Base-by-base conservation (phyloP, 2,888 invertebrate species). In the Eupithecia dodoneata region DNA sequence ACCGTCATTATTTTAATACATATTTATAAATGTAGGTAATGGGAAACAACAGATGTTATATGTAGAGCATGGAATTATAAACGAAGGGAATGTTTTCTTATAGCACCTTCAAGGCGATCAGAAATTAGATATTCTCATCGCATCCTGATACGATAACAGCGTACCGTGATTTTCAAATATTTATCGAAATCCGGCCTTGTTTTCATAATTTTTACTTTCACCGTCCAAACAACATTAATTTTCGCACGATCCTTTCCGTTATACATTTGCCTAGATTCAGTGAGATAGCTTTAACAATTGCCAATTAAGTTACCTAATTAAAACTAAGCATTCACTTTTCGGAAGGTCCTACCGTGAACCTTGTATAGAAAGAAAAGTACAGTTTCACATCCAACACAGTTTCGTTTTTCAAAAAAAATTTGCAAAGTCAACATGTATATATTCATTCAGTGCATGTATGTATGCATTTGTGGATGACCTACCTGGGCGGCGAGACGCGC, bases 401-500 rank as follows among this genome's bases (percentile, higher is more conserved):
- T n/a, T 10, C 41, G 30, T 42, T 15, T 2, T 47, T 69, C 63
- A 67, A 74, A 74, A 72, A 59, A 72, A 45, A 65, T 30, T 59
- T 70, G 59, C 42, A 42, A 9, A 18, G 66, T 41, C 59, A 55
- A 59, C 71, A 59, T 42, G 42, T 47, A 18, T 49, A 52, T 59
- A 67, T 59, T 66, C 63, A 74, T 72, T 71, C 59, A 72, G 76
- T 80, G 75, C 80, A 70, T 55, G 30, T 30, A 76, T 71, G 76
- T 81, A 83, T 87, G 85, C 82, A 83, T 82, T 86, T 87, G 89
- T 82, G 87, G 88, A 87, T 92, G 92, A 92, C 91, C 92, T 88
- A 87, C 84, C 88, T 88, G 86, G 85, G 85, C 85, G 86, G 79
- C 87, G 91, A 94, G 93, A 93, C 94, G 87, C 79, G 83, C 85